Base-by-base conservation (phyloP, 1,140 invertebrate genomes). In the Diachasmimorpha longicaudata region DNA sequence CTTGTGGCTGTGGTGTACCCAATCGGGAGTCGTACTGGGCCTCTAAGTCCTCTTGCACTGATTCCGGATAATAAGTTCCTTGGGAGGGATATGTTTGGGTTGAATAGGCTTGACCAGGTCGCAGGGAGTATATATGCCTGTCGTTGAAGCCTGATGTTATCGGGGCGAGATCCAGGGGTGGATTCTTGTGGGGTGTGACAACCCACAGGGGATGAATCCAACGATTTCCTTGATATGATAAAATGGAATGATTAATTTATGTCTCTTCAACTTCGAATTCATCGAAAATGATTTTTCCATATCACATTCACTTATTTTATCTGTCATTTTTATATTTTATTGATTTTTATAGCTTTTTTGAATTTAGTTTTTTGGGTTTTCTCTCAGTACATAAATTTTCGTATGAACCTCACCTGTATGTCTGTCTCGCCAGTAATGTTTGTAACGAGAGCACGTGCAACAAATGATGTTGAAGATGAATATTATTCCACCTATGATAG, bases 121-220 rank as follows among this genome's bases (percentile, higher is more conserved):
- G n/a, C 48, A 19, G 80, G 11, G 81, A 80, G 14, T 86, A 81
- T 37, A 52, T 81, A 73, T 72, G 69, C 85, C 48, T n/a, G 5
- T 52, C 14, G 13, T 6, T 16, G n/a, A 13, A 9, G n/a, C 9
- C 81, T 23, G 85, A 75, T 82, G 94, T 92, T 0, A 96, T 83
- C 86, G 96, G 94, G 0, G 92, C 93, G 19, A 94, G 91, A 85
- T 96, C 95, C 16, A 96, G 83, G 8, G 95, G 93, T n/a, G 94
- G 94, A 84, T 95, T 94, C 75, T 95, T 93, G 79, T 95, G 92
- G 0, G 95, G 95, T 14, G 94, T 94, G 46, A 93, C 90, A 13
- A 94, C 93, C 94, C 94, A 96, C 82, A 96, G 89, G 9, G 95
- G 94, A 11, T 95, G 91, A 73, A 96, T 89, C 93, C 93, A 96